Conservation (phyloP, 92 coral and sea anemone genomes). For the Blastomussa wellsi region DNA sequence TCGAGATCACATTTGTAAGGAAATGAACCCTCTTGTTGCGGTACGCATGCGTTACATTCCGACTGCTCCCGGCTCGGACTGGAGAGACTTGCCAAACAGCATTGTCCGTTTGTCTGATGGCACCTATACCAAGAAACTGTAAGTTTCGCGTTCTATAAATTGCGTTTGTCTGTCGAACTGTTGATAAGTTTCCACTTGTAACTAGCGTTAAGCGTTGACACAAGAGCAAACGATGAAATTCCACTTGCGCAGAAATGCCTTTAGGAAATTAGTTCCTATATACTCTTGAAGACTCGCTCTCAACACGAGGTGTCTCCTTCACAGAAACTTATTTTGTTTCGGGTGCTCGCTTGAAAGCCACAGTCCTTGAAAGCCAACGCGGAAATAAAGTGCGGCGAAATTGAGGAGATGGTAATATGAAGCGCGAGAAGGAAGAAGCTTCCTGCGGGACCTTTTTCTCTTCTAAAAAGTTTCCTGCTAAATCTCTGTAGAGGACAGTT, state of each 20-base stretch:
- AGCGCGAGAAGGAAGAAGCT: too few relatives aligned
- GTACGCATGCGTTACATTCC: constrained; percentile 96
- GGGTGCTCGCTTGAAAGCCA: too few relatives aligned
- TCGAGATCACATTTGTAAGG: constrained; percentile 95
- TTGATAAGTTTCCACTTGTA: background rate
- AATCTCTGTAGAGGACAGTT: background rate
- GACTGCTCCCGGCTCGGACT: constrained; percentile 93
- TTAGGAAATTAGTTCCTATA: background rate
- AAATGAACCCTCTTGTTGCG: constrained; percentile 92
- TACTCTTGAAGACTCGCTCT: background rate
- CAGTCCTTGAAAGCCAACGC: too few relatives aligned
- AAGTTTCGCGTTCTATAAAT: constrained; percentile 24
- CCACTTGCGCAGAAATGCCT: background rate
- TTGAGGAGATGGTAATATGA: background rate
- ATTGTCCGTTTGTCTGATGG: constrained; percentile 80
- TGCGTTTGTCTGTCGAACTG: background rate
- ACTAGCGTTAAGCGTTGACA: background rate
- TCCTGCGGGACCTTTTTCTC: too few relatives aligned
- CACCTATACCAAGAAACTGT: constrained; percentile 76
- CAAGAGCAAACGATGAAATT: background rate
- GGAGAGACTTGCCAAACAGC: constrained; percentile 95
- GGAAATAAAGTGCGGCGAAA: background rate
- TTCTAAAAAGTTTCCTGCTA: too few relatives aligned
- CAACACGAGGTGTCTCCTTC: background rate
- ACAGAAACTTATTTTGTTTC: background rate